Conservation (phyloP, 2,113 vertebrate species). For the Cavia porcellus region DNA sequence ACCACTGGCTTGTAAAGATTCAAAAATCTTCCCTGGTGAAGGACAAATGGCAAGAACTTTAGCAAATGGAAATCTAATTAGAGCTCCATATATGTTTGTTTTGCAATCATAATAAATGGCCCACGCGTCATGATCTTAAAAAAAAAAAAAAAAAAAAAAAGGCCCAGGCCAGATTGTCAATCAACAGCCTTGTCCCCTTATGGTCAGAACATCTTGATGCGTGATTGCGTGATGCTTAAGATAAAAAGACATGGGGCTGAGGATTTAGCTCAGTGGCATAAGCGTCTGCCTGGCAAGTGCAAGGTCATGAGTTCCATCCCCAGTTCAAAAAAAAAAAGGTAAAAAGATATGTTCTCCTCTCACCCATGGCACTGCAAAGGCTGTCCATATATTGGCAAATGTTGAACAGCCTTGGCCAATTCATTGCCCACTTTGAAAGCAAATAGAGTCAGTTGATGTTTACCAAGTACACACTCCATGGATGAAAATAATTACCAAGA, state of each 20-base stretch:
- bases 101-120: neutral
- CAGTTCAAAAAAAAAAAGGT: neutral
- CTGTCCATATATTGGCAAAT: neutral
- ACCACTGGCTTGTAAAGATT: neutral
- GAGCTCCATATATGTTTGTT: neutral
- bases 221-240: neutral
- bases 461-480: constrained; percentile 37
- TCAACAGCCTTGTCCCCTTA: neutral
- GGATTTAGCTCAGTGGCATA: no score
- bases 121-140: neutral
- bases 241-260: neutral
- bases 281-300: no score
- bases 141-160: neutral
- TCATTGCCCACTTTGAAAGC: constrained; percentile 38
- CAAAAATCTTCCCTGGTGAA: neutral
- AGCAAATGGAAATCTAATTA: neutral
- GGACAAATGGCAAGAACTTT: constrained; percentile 2
- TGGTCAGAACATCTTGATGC: neutral
- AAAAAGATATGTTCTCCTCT: neutral
- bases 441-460: constrained; percentile 61
- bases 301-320: no score
- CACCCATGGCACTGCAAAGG: neutral
- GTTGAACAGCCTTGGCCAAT: neutral
- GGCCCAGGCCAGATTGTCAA: neutral
- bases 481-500: constrained; percentile 69